Evolutionary conservation across 2,888 invertebrate genomes (phyloP), one percentile per base, ranked within the genome.

Genomic region (Platerodrilus igneus): DNA sequence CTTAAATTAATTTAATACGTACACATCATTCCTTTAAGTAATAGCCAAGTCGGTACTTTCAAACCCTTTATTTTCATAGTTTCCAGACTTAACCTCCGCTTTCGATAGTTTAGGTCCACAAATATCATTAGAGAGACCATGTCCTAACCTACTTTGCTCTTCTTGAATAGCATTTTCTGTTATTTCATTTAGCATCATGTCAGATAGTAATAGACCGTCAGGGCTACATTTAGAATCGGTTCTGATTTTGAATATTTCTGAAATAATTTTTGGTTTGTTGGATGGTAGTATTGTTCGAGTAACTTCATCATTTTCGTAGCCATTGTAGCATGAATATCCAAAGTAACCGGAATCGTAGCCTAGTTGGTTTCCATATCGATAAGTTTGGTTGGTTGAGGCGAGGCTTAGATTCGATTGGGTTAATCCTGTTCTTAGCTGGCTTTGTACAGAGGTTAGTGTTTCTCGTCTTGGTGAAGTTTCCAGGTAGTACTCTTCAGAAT

Each of bases 381-480:
- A 83, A 44, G 81, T 83, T 8, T 80, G 81, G 62, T 84, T 84
- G 37, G 81, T 79, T 19, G 80, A 79, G 9, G 82, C 80, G 58
- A 85, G 75, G 58, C 86, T 86, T 1, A 85, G 72, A 59, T 86
- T 86, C 3, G 89, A 89, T 58, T 87, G 87, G 3, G 87, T 85
- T 2, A 90, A 73, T 0, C 90, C 90, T 0, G 86, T 86, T 57
- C 80, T 81, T 13, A 78, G 76, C 56, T 70, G 72, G 18, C 69
- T 66, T 47, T 67, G 66, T 6, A 70, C 66, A 36, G 68, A 67
- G 45, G 69, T 68, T 23, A 69, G 56, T 28, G 57, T 55, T 42
- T 51, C 55, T 31, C 48, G 51, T 15, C 53, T 52, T 11, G 62
- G 63, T 3, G 63, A 60, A 2, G 60, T 63, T 45, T 64, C 63